A percentile compares a stretch with the other conserved stretches of the same genome.
phyloP scores from a whole-genome alignment of 2,113 vertebrate genomes.

The Perognathus longimembris region DNA sequence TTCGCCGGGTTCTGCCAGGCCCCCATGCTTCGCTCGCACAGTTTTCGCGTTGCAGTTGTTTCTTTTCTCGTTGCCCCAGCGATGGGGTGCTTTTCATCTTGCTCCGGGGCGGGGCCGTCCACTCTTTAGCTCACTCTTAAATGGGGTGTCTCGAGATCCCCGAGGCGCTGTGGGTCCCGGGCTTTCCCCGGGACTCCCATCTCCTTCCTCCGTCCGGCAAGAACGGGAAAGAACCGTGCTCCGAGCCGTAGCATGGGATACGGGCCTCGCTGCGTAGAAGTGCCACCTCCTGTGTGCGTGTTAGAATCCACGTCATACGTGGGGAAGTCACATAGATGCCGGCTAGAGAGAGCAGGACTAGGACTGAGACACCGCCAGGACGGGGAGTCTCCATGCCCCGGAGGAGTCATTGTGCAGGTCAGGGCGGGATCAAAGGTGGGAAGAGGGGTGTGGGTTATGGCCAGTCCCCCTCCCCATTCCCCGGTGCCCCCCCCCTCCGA shows the following conservation, averaged over 20 bases:
- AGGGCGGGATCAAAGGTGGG: background rate
- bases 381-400: accelerated
- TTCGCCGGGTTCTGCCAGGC: conserved; percentile 67
- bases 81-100: conserved; percentile 83
- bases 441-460: background rate
- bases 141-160: conserved; percentile 76
- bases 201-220: conserved; percentile 27
- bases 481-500: too few species aligned
- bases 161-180: background rate
- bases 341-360: background rate
- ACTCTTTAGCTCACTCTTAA: conserved; percentile 77
- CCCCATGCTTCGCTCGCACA: conserved; percentile 75
- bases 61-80: conserved; percentile 77
- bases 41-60: conserved; percentile 82
- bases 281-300: too few species aligned
- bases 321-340: background rate
- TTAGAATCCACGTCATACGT: too few species aligned
- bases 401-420: background rate
- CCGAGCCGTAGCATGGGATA: too few species aligned
- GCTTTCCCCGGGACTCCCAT: conserved; percentile 53
- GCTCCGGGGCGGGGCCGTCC: conserved; percentile 66
- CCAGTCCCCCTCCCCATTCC: background rate
- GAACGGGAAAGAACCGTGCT: conserved; percentile 3
- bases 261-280: conserved; percentile 30
- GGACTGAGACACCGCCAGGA: too few species aligned